Conservation (phyloP, 1,140 invertebrate genomes). For the Lepidostoma basale region DNA sequence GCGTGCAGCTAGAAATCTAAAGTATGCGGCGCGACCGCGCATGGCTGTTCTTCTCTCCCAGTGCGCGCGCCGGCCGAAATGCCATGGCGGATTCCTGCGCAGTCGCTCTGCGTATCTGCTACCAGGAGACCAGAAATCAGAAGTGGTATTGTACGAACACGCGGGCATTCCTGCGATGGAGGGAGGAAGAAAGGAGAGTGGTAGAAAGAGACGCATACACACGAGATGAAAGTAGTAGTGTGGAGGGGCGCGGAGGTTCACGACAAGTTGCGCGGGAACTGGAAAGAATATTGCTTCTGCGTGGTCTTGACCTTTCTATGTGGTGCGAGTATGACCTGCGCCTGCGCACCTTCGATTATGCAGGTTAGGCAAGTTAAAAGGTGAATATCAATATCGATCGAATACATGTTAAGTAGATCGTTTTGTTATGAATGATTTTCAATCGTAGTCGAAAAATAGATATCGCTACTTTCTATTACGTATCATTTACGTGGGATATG, state of each 20-base stretch:
- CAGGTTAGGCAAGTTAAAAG: too few species aligned
- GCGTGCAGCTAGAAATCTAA: slow-evolving; percentile 14
- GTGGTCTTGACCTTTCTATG: slow-evolving; percentile 1
- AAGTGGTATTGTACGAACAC: background rate
- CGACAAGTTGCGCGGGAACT: background rate
- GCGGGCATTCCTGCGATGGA: slow-evolving; percentile 13
- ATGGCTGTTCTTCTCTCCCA: background rate
- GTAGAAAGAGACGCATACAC: background rate
- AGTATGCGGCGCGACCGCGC: slow-evolving; percentile 29
- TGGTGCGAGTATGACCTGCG: too few species aligned
- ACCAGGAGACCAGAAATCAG: slow-evolving; percentile 29
- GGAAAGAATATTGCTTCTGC: background rate
- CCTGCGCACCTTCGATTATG: too few species aligned
- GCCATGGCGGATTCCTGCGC: slow-evolving; percentile 28
- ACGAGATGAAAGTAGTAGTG: background rate
- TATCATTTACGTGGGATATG: too few species aligned
- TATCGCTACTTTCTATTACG: too few species aligned
- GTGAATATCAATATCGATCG: too few species aligned
- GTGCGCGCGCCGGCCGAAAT: slow-evolving; percentile 5
- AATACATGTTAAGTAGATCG: too few species aligned
- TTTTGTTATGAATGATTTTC: too few species aligned
- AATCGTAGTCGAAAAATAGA: too few species aligned
- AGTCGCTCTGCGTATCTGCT: slow-evolving; percentile 32
- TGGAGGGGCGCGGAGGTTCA: background rate
- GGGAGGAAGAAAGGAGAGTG: slow-evolving; percentile 19